Conservation (phyloP, 2,797 vertebrate genomes). For the Dicrostonyx torquatus region DNA sequence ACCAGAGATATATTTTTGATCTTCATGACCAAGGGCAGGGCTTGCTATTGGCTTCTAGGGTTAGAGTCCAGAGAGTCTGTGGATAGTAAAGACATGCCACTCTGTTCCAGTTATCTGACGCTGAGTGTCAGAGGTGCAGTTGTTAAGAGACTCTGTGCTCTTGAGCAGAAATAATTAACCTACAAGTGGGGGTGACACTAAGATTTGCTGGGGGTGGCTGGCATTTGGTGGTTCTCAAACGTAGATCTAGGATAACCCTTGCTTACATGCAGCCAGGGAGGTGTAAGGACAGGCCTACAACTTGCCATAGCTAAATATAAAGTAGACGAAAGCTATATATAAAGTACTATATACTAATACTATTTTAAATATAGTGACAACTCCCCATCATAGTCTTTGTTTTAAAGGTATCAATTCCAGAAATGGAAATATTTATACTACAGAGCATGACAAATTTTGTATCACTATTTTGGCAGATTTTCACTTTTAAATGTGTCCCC, state of each 20-base stretch:
- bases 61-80: neutral
- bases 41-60: neutral
- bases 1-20: neutral
- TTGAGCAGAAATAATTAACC: neutral
- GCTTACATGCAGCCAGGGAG: neutral
- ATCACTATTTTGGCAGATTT: neutral
- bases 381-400: neutral
- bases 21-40: neutral
- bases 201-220: neutral
- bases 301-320: too few relatives aligned
- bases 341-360: too few relatives aligned
- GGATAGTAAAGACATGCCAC: neutral
- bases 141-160: neutral
- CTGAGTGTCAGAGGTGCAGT: neutral
- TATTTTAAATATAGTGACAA: neutral
- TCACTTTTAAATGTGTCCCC: neutral
- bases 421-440: slow-evolving; percentile 28
- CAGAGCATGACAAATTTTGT: neutral
- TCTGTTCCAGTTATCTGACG: too few relatives aligned
- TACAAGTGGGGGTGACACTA: neutral
- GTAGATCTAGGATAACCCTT: neutral
- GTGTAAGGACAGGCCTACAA: neutral
- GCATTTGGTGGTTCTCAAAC: neutral
- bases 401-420: neutral
- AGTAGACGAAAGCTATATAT: too few relatives aligned